phyloP scores from a whole-genome alignment of 2,888 invertebrate genomes.

The Agrochola macilenta region DNA sequence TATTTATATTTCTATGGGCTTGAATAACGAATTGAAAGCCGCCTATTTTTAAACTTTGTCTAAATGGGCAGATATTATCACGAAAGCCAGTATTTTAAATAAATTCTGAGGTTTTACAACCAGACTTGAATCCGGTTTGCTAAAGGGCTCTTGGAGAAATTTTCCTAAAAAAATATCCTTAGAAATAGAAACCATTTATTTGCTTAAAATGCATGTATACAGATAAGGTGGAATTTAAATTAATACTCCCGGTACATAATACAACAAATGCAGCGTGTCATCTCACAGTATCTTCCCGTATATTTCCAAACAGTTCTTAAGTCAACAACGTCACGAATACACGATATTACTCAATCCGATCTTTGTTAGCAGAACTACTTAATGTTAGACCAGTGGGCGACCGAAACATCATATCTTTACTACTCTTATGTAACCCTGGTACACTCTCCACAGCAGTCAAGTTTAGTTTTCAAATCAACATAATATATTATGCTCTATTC shows the following conservation, averaged over 20 bases:
- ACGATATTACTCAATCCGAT: slow-evolving; percentile 56
- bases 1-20: too few relatives aligned
- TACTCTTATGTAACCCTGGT: slow-evolving; percentile 52
- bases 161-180: background rate
- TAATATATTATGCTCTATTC: background rate
- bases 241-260: background rate
- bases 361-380: slow-evolving; percentile 60
- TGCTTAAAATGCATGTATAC: too few relatives aligned
- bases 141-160: background rate
- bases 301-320: slow-evolving; percentile 36
- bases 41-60: background rate
- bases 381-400: slow-evolving; percentile 56
- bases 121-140: background rate
- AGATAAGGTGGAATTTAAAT: background rate
- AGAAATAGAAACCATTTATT: background rate
- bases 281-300: slow-evolving; percentile 18
- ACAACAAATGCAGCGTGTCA: background rate
- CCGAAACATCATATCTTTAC: slow-evolving; percentile 24
- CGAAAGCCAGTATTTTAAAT: background rate
- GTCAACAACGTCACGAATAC: slow-evolving; percentile 51
- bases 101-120: background rate
- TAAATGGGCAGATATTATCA: background rate
- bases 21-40: background rate
- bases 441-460: slow-evolving; percentile 6
- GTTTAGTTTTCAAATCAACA: background rate